Conservation (phyloP, 2,113 vertebrate genomes). For the Talpa occidentalis region DNA sequence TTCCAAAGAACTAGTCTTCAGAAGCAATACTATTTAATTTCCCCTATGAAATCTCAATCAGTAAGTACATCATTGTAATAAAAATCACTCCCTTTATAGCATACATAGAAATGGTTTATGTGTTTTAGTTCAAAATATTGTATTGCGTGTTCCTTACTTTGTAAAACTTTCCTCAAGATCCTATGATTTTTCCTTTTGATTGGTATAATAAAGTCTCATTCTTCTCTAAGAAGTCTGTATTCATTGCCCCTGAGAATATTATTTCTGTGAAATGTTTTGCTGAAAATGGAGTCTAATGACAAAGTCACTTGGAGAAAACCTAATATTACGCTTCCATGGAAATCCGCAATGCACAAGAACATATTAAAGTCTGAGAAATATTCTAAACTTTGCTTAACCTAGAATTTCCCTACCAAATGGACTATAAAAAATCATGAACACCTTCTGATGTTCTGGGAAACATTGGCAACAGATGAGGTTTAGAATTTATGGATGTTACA, state of each 20-base stretch:
- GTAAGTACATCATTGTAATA: neutral
- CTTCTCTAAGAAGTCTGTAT: slow-evolving; percentile 7
- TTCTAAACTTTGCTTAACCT: slow-evolving; percentile 62
- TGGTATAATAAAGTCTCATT: slow-evolving; percentile 41
- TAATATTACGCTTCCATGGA: slow-evolving; percentile 29
- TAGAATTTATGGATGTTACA: neutral
- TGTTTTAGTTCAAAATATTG: neutral
- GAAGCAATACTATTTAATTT: neutral
- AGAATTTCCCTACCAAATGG: slow-evolving; percentile 54
- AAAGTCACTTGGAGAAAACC: slow-evolving; percentile 58
- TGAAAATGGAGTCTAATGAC: slow-evolving; percentile 59
- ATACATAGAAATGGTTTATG: neutral
- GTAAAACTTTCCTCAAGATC: slow-evolving; percentile 36
- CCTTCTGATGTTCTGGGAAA: slow-evolving; percentile 13
- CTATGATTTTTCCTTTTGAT: slow-evolving; percentile 36
- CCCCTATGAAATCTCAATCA: neutral
- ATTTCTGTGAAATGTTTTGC: slow-evolving; percentile 54
- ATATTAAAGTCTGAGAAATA: slow-evolving; percentile 54
- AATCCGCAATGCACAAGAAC: slow-evolving; percentile 46
- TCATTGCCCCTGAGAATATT: slow-evolving; percentile 58
- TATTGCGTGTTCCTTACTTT: neutral
- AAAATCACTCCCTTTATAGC: neutral
- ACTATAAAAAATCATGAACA: slow-evolving; percentile 23
- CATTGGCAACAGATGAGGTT: neutral
- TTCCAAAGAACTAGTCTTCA: neutral